These are phyloP conservation scores for Tiliacea aurago DNA, from an alignment of 2,888 invertebrate species.

Conservation along the genomic window DNA sequence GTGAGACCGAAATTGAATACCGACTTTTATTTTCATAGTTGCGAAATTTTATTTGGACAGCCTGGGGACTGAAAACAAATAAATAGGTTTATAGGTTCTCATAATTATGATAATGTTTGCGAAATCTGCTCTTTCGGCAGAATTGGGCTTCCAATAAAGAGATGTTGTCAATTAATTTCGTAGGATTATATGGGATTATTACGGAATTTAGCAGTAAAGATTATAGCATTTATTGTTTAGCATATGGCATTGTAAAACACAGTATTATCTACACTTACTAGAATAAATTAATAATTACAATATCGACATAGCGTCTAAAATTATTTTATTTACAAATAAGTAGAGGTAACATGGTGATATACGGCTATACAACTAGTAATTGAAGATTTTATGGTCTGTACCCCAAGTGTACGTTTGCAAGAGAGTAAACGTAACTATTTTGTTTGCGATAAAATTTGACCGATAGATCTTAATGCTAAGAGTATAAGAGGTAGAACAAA, in stretches of 20 bases:
- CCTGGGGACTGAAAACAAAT: too few relatives aligned
- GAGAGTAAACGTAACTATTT: too few relatives aligned
- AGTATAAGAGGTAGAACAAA: too few relatives aligned
- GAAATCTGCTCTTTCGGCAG: too few relatives aligned
- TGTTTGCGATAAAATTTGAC: too few relatives aligned
- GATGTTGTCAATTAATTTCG: conserved; percentile 1
- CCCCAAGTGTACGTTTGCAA: too few relatives aligned
- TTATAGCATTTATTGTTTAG: conserved; percentile 38
- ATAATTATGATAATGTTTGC: neutral
- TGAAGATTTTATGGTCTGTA: conserved; percentile 33
- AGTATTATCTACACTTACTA: conserved; percentile 20
- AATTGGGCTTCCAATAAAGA: neutral
- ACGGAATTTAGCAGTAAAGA: conserved; percentile 7
- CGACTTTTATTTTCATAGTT: too few relatives aligned
- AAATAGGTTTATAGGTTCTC: too few relatives aligned
- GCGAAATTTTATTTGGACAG: too few relatives aligned
- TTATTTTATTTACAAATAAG: conserved; percentile 3
- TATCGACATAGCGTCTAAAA: neutral
- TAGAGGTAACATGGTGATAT: conserved; percentile 2
- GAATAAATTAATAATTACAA: conserved; percentile 31
- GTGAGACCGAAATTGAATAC: too few relatives aligned
- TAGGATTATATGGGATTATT: conserved; percentile 18
- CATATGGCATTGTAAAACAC: neutral
- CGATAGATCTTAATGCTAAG: too few relatives aligned
- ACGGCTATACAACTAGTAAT: conserved; percentile 15